Conservation (phyloP, 2,888 invertebrate species). For the Drosophila stalkeri region DNA sequence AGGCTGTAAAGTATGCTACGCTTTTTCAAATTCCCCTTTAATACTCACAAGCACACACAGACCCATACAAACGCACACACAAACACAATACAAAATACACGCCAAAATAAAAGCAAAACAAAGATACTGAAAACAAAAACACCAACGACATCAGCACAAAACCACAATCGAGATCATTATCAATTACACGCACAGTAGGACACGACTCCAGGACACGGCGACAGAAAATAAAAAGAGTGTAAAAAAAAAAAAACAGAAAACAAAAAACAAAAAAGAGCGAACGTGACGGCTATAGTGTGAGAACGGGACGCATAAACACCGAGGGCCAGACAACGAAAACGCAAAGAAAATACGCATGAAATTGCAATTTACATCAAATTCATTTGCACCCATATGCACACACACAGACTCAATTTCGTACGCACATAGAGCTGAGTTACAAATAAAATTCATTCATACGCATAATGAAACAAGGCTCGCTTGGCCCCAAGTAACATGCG, state of each 20-base stretch:
- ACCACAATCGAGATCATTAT: conserved; percentile 83
- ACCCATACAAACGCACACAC: background rate
- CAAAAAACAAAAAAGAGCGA: conserved; percentile 6
- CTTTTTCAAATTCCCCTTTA: conserved; percentile 57
- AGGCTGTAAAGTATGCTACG: conserved; percentile 56
- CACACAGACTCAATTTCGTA: conserved; percentile 14
- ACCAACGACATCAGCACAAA: conserved; percentile 56
- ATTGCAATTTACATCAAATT: conserved; percentile 82
- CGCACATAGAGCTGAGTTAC: conserved; percentile 49
- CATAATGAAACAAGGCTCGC: conserved; percentile 74
- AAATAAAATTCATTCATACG: conserved; percentile 82
- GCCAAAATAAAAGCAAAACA: conserved; percentile 50
- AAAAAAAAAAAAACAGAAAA: conserved; percentile 5
- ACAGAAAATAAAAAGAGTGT: conserved; percentile 33
- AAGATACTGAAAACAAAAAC: conserved; percentile 38
- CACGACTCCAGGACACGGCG: conserved; percentile 45
- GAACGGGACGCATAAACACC: conserved; percentile 7
- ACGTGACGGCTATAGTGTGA: conserved; percentile 4
- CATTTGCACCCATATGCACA: conserved; percentile 79
- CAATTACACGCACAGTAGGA: conserved; percentile 82
- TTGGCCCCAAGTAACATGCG: conserved; percentile 53
- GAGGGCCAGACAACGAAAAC: conserved; percentile 39
- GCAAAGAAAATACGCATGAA: conserved; percentile 81
- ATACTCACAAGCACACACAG: conserved; percentile 1
- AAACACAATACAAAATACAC: conserved; percentile 31